Conservation (phyloP, 1,140 invertebrate genomes). For the Phthorimaea operculella region DNA sequence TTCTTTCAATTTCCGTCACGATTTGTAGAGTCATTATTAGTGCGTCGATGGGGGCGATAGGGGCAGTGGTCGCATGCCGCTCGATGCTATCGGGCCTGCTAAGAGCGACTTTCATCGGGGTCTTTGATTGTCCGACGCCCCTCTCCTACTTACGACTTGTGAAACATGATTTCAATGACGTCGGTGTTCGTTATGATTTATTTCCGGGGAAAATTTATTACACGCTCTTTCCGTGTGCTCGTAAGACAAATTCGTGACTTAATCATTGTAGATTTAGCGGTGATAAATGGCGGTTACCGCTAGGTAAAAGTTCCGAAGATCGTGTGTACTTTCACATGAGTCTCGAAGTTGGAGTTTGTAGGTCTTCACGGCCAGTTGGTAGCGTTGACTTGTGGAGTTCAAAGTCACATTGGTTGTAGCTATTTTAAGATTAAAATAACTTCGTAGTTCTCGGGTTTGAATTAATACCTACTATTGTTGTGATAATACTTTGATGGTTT, state of each 20-base stretch:
- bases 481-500: no score
- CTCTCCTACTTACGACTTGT: slow-evolving; percentile 44
- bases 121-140: slow-evolving; percentile 43
- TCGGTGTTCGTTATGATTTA: slow-evolving; percentile 50
- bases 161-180: slow-evolving; percentile 54
- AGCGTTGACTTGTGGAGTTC: slow-evolving; percentile 19
- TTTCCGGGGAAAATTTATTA: slow-evolving; percentile 40
- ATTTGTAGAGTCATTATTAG: slow-evolving; percentile 65
- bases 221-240: slow-evolving; percentile 15
- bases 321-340: slow-evolving; percentile 7
- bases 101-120: slow-evolving; percentile 62
- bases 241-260: slow-evolving; percentile 27
- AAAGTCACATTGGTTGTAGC: slow-evolving; percentile 18
- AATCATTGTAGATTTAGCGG: slow-evolving; percentile 15
- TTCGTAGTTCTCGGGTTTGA: no score
- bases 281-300: slow-evolving; percentile 15
- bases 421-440: slow-evolving; percentile 1
- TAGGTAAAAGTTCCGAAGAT: slow-evolving; percentile 9
- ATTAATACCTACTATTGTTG: no score
- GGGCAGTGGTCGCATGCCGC: slow-evolving; percentile 60
- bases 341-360: slow-evolving; percentile 9
- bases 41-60: slow-evolving; percentile 63
- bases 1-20: slow-evolving; percentile 67
- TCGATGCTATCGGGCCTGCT: slow-evolving; percentile 49
- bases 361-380: slow-evolving; percentile 10